These are phyloP conservation scores for Acleris cristana DNA, from an alignment of 2,888 invertebrate genomes.

Conservation along the genomic window DNA sequence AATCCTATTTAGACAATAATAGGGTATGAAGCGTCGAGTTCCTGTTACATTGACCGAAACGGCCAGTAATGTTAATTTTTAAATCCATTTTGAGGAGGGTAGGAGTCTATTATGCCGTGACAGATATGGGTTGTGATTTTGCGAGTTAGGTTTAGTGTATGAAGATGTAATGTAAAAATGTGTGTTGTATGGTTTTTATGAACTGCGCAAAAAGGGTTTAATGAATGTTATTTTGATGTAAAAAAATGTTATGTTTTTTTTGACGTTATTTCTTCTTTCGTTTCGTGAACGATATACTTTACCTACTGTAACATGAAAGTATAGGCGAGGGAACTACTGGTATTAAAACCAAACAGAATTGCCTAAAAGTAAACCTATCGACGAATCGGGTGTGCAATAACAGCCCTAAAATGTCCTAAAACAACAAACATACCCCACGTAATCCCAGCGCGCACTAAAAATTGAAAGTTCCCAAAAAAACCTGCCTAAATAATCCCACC, in stretches of 20 bases:
- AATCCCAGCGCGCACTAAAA: constrained; percentile 6
- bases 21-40: constrained; percentile 31
- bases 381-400: too few species aligned
- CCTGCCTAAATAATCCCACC: constrained; percentile 22
- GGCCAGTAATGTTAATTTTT: constrained; percentile 40
- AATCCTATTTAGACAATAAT: constrained; percentile 37
- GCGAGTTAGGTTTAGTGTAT: constrained; percentile 23
- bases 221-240: too few species aligned
- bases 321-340: too few species aligned
- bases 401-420: too few species aligned
- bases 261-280: too few species aligned
- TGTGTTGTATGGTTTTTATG: not conserved
- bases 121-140: constrained; percentile 38
- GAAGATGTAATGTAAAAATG: not conserved
- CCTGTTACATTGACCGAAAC: constrained; percentile 36
- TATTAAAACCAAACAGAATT: too few species aligned
- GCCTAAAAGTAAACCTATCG: too few species aligned
- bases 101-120: constrained; percentile 37
- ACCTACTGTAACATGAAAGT: too few species aligned
- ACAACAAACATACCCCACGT: not conserved
- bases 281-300: too few species aligned
- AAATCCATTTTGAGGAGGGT: constrained; percentile 41
- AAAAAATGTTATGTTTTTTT: too few species aligned
- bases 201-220: not conserved
- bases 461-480: constrained; percentile 3